Evolutionary conservation across 2,888 invertebrate genomes (phyloP).

Genomic region (Empis livida): DNA sequence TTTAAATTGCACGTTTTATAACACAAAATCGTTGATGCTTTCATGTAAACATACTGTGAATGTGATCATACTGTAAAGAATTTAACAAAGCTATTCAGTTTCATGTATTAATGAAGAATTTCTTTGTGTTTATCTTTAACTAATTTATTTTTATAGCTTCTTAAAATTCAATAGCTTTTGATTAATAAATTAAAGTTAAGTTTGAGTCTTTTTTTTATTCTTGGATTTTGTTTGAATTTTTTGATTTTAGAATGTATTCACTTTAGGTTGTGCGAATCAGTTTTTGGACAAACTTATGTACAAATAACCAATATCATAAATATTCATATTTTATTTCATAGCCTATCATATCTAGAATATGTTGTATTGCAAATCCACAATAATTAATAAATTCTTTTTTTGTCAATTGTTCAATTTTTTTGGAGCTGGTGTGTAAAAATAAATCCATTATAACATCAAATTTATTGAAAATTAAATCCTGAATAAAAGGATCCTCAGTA

Average conservation of each 20-base stretch:
- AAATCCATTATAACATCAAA: constrained; percentile 21
- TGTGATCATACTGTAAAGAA: constrained; percentile 22
- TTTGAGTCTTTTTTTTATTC: too few relatives aligned
- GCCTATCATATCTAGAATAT: constrained; percentile 19
- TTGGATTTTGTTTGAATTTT: too few relatives aligned
- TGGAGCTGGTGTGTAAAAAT: constrained; percentile 23
- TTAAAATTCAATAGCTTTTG: too few relatives aligned
- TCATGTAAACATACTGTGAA: too few relatives aligned
- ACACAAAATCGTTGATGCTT: too few relatives aligned
- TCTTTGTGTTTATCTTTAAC: neutral
- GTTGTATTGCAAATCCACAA: constrained; percentile 21
- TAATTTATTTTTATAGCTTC: too few relatives aligned
- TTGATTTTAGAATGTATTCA: too few relatives aligned
- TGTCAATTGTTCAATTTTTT: constrained; percentile 20
- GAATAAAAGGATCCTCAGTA: constrained; percentile 18
- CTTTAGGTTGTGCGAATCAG: too few relatives aligned
- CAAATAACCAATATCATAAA: constrained; percentile 23
- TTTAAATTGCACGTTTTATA: too few relatives aligned
- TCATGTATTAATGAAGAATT: constrained; percentile 14
- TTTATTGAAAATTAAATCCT: constrained; percentile 21
- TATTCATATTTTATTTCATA: constrained; percentile 15
- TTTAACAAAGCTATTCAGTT: constrained; percentile 20
- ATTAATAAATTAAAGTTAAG: too few relatives aligned
- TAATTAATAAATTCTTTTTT: constrained; percentile 20
- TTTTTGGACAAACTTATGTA: constrained; percentile 10